Evolutionary conservation across 2,888 invertebrate genomes (phyloP), one percentile per base, ranked within the genome.

Genomic region (Acanthopleura granulata): DNA sequence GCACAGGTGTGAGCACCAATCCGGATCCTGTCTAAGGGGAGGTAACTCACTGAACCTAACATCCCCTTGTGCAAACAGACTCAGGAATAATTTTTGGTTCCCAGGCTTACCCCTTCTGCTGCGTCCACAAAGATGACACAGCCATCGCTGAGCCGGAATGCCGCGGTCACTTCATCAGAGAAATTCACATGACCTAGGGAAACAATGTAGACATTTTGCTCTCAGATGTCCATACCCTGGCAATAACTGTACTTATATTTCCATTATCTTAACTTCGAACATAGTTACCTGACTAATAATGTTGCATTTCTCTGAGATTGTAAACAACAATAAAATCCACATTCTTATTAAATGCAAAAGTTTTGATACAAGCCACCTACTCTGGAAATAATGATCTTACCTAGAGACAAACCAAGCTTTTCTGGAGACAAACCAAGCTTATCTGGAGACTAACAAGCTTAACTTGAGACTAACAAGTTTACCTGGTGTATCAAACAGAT

Each of bases 131-230:
- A 96, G 0, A 99, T 91, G 0, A 99, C 95, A 14, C 97, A 96
- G 69, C 97, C 98, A 92, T 95, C 94, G 85, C 93, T 93, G 12
- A 98, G 92, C 78, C 99, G 93, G 92, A 98, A 95, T 0, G 98
- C 97, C 4, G 99, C 98, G 0, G 99, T 98, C 3, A 96, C 97
- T 92, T 99, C 99, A 91, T 99, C 99, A 49, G 98, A 98, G 90
- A 99, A 99, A 90, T 99, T 99, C 0, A 99, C 99, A 92, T 99
- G 99, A 0, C 99, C 94, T 93, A 84, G 72, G 76, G 75, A 62
- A 40, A 72, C 18, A 49, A 40, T 40, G 40, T 3, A 40, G 40
- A 40, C 3, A 3, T 40, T 40, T 40, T 40, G 40, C 9, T 3
- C 4, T 40, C 40, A 40, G 9, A 40, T 40, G 3, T 40, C 9